Evolutionary conservation across 2,113 vertebrate species (phyloP), one percentile per base, ranked within the genome.

Genomic region (Clarias magur): DNA sequence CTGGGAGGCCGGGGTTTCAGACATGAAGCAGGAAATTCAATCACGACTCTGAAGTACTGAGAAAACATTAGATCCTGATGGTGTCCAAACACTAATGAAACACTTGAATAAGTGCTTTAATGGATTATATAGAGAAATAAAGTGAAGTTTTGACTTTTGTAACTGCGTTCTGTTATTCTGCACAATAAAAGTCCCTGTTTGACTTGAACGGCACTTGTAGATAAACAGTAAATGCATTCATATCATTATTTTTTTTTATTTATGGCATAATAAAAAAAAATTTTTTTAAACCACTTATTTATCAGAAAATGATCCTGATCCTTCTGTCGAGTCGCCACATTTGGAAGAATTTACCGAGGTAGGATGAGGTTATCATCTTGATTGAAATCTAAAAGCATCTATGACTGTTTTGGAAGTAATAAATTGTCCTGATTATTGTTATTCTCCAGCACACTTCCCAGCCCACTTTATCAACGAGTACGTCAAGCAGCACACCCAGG

Each of bases 261-360:
- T 80, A 68, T 21, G 30, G 15, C 7, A 21, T 48, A 78, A 63
- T 78, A 16, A 38, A 38, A 38, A 65, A 53, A 34, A 12, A 16
- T 62, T 42, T 82, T 80, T 7, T 81, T 81, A 13, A 25, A 48
- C 48, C 60, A 42, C 65, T 81, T 11, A 65, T 15, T 70, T 56
- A 91, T 12, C 59, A 95, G 95, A 94, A 88, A 93, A 76, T 0
- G 93, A 94, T 25, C 88, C 90, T 3, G 91, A 92, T 80, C 53
- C 92, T 2, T 93, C 91, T 25, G 4, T 54, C 23, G 89, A 85
- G 38, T 72, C 90, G 0, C 87, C 89, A 85, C 92, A 92, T 15
- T 59, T 87, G 0, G 91, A 89, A 27, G 88, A 88, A 70, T 85
- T 87, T 78, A 78, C 63, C 60, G 93, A 94, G 94, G 95, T 95